Evolutionary conservation across 2,797 vertebrate species (phyloP), one percentile per base, ranked within the genome.

Genomic region (Enteromius thamalakanensis): DNA sequence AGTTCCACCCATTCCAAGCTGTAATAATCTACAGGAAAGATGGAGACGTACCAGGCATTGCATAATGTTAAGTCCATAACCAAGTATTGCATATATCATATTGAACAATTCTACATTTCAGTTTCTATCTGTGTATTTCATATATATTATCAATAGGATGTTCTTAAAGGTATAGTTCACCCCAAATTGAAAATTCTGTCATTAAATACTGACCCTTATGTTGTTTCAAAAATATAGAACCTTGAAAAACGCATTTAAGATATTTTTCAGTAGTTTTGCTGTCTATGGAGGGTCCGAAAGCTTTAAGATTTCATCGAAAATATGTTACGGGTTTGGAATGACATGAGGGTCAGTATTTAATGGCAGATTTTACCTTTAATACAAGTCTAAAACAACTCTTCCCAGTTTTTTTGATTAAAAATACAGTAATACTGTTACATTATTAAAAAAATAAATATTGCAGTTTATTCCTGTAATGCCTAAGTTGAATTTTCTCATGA

Each of bases 1-100:
- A 23, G 93, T 89, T 64, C 95, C 94, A 77, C 95, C 91, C 87
- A 96, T 91, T 87, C 93, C 93, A 74, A 95, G 84, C 53, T 93
- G 89, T 78, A 95, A 85, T 80, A 96, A 87, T 80, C 95, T 95
- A 34, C 17, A 58, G 49, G 15, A 51, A 47, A 47, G 15, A 49
- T 17, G 0, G 40, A 37, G 79, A 68, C 17, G 55, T 11, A 11
- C 40, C 10, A 45, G 9, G 49, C 15, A 70, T 80, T 26, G 65
- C 21, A 40, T 58, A 40, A 60, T 7, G 17, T 58, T 58, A 58
- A 34, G 29, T 51, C 10, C 11, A 60, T 26, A 60, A 60, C 23
- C n/a, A 60, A 32, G 9, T 10, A 21, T 53, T 6, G 10, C 6
- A 32, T 29, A 17, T 34, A 32, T 64, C 6, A 17, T 11, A 23